These are phyloP conservation scores for Salvator merianae DNA, from an alignment of 2,113 vertebrate genomes.

Conservation along the genomic window DNA sequence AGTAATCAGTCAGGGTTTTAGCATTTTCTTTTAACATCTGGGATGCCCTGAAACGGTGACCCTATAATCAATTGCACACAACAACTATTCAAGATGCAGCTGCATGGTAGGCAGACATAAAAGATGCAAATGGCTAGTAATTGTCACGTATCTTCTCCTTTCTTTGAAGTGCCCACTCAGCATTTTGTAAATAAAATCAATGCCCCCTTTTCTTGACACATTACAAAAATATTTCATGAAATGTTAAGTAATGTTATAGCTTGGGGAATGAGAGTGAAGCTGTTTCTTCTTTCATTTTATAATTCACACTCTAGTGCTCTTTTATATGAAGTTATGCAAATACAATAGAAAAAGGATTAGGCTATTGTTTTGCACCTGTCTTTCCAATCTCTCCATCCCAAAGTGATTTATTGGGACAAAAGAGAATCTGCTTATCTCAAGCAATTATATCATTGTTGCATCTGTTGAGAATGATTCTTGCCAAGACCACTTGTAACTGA, in stretches of 20 bases:
- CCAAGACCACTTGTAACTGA: constrained; percentile 22
- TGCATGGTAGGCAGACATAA: constrained; percentile 4
- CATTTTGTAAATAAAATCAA: constrained; percentile 30
- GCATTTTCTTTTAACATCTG: neutral
- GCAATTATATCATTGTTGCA: constrained; percentile 38
- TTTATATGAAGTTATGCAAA: constrained; percentile 65
- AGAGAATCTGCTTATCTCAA: constrained; percentile 57
- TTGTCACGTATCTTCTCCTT: constrained; percentile 8
- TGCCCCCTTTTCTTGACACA: constrained; percentile 22
- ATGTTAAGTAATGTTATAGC: constrained; percentile 30
- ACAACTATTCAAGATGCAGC: constrained; percentile 8
- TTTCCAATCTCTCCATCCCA: constrained; percentile 48
- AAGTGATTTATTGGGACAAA: constrained; percentile 57
- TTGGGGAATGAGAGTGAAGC: neutral
- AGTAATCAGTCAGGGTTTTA: neutral
- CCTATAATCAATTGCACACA: neutral
- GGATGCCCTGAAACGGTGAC: neutral
- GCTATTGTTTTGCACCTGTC: constrained; percentile 50
- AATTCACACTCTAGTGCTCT: constrained; percentile 41
- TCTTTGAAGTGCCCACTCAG: constrained; percentile 27
- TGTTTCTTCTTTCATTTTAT: constrained; percentile 51
- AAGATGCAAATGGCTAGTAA: constrained; percentile 14
- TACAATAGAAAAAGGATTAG: constrained; percentile 47
- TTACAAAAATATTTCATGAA: constrained; percentile 53
- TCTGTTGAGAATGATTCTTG: constrained; percentile 57